A percentile compares a stretch with the other conserved stretches of the same genome.
These are phyloP conservation scores for Trissoscelio sp. DNA, from an alignment of 2,888 invertebrate genomes.

Conservation along the genomic window DNA sequence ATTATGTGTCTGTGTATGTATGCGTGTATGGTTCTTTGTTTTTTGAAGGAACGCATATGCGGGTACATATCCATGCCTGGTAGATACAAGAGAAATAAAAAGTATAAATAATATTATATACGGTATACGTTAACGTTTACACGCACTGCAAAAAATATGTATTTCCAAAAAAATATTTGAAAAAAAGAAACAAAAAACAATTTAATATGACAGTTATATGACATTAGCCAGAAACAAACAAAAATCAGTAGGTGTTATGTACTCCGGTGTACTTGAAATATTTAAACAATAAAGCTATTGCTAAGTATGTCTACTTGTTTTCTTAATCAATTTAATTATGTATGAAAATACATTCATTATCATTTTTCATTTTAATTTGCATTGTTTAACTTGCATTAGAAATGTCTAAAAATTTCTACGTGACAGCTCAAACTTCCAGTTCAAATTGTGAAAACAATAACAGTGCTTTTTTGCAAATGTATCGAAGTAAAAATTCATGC, in stretches of 20 bases:
- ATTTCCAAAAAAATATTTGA: constrained; percentile 67
- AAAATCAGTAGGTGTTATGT: constrained; percentile 77
- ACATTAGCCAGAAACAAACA: constrained; percentile 74
- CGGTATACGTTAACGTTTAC: constrained; percentile 69
- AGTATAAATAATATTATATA: constrained; percentile 66
- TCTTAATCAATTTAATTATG: no score
- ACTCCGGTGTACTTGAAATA: constrained; percentile 80
- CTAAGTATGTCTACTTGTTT: constrained; percentile 66
- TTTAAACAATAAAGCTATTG: constrained; percentile 81
- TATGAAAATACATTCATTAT: no score
- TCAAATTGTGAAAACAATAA: neutral
- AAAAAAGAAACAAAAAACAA: constrained; percentile 64
- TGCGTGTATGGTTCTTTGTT: constrained; percentile 54
- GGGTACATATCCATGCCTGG: constrained; percentile 65
- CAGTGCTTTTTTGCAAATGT: neutral
- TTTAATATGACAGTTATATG: constrained; percentile 77
- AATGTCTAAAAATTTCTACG: no score
- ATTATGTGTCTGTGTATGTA: constrained; percentile 69
- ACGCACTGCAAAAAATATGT: constrained; percentile 71
- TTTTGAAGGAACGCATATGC: constrained; percentile 63
- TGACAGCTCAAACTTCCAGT: no score
- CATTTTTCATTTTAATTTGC: no score
- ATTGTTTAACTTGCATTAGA: no score
- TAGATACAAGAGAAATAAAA: constrained; percentile 62
- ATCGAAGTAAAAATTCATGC: neutral